phyloP scores from a whole-genome alignment of 2,797 vertebrate genomes.

The Hippocampus kuda region DNA sequence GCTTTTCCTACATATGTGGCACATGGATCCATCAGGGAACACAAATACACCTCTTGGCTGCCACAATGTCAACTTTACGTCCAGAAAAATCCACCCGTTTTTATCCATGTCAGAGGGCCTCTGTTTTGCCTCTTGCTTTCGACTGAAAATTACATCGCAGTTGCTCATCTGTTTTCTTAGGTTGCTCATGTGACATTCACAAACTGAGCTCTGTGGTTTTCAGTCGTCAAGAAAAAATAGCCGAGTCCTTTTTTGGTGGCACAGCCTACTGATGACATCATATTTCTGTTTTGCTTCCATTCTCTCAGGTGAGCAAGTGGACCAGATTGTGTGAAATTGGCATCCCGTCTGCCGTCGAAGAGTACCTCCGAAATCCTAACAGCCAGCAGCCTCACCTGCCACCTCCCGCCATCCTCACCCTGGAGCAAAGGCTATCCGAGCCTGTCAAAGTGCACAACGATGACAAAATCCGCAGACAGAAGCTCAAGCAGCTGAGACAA shows the following conservation, averaged over 20 bases:
- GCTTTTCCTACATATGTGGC: no score
- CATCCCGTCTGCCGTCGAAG: conserved; percentile 82
- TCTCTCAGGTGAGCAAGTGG: conserved; percentile 88
- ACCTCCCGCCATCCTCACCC: conserved; percentile 72
- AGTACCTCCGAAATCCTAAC: conserved; percentile 64
- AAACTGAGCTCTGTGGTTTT: no score
- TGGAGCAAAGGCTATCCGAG: conserved; percentile 82
- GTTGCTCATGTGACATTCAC: no score
- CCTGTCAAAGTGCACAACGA: conserved; percentile 94
- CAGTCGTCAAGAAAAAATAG: no score
- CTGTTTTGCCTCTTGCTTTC: no score
- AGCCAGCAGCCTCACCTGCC: conserved; percentile 41
- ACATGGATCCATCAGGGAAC: no score
- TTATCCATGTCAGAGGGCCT: no score
- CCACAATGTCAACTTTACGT: no score
- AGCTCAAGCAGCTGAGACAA: conserved; percentile 75
- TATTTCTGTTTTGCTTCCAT: not conserved
- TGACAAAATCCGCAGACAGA: conserved; percentile 91
- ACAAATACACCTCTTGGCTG: no score
- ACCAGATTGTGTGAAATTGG: conserved; percentile 90
- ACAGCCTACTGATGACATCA: not conserved
- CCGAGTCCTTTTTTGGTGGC: not conserved
- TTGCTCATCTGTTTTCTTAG: no score
- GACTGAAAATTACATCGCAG: no score
- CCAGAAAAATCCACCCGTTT: no score